Base-by-base conservation (phyloP, 2,113 vertebrate genomes). In the Rhombomys opimus region DNA sequence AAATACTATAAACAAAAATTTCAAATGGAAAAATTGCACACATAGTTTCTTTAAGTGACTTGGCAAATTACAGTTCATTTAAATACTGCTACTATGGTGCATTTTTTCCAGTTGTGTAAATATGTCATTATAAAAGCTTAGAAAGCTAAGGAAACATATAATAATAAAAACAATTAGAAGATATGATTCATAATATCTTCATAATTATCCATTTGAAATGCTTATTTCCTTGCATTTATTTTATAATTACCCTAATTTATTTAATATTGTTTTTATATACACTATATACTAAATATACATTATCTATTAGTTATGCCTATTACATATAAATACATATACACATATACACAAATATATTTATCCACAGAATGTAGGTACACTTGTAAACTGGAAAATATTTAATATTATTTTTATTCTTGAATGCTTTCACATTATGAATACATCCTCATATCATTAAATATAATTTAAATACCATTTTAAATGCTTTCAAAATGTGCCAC, bases 351-450 rank as follows among this genome's bases (percentile, higher is more conserved):
- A 25, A 68, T 32, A 59, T 1, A 54, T 59, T 41, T n/a, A 10
- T 46, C 10, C 14, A 65, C 18, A 82, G 27, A 30, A 63, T 91
- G 10, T 57, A 75, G 59, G 8, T 81, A 1, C 57, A 84, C 80
- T 35, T 77, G 27, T 57, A 89, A 92, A 73, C 59, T 89, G 35
- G 7, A 10, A 57, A 63, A 10, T 46, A 23, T 65, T 5, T 27
- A 50, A 30, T 76, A 38, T 35, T 50, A 52, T 46, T 50, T 57
- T 57, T 32, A 6, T 1, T 30, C 18, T 52, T 90, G 9, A 38
- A 93, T 87, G 15, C 30, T 25, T 68, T 96, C 50, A 82, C 13
- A 70, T 95, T 87, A 23, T 86, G 14, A 93, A 12, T 87, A 30
- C 27, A 81, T 91, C 67, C 15, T 61, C 8, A 76, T 57, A 54